phyloP scores from a whole-genome alignment of 2,113 vertebrate species.

The Symphodus melops region DNA sequence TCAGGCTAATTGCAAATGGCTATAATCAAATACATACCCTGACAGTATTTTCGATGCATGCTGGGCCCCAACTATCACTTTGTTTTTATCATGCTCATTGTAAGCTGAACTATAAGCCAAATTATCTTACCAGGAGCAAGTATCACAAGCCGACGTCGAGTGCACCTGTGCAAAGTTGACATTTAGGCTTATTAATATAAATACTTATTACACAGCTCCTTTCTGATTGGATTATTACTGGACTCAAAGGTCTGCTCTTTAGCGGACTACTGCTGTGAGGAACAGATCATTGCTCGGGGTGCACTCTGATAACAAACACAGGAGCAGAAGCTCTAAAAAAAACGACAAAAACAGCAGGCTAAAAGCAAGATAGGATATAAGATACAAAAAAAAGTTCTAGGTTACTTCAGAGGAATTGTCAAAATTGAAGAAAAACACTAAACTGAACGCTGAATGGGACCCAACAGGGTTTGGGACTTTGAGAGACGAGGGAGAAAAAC shows the following conservation, averaged over 20 bases:
- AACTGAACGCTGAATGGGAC: no score
- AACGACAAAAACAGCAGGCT: no score
- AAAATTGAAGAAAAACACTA: no score
- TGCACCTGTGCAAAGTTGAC: conserved; percentile 34
- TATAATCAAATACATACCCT: conserved; percentile 63
- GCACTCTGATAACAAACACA: no score
- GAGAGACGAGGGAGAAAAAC: no score
- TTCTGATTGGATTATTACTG: neutral
- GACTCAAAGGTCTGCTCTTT: neutral
- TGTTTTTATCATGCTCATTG: conserved; percentile 32
- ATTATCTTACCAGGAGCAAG: neutral
- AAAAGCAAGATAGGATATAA: no score
- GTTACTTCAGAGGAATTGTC: no score
- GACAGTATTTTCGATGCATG: conserved; percentile 29
- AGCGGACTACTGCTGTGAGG: no score
- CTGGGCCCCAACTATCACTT: conserved; percentile 8
- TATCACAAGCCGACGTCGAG: conserved; percentile 27
- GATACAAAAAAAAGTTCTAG: no score
- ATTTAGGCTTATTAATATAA: conserved; percentile 45
- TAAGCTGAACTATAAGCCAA: conserved; percentile 38
- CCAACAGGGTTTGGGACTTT: no score
- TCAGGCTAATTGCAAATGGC: conserved; percentile 69
- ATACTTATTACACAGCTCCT: neutral
- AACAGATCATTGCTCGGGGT: no score
- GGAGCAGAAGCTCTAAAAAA: no score